Percentiles rank a stretch among this genome's conserved stretches.
Evolutionary conservation across 2,113 vertebrate species (phyloP).

Genomic region (Enhydra lutris): DNA sequence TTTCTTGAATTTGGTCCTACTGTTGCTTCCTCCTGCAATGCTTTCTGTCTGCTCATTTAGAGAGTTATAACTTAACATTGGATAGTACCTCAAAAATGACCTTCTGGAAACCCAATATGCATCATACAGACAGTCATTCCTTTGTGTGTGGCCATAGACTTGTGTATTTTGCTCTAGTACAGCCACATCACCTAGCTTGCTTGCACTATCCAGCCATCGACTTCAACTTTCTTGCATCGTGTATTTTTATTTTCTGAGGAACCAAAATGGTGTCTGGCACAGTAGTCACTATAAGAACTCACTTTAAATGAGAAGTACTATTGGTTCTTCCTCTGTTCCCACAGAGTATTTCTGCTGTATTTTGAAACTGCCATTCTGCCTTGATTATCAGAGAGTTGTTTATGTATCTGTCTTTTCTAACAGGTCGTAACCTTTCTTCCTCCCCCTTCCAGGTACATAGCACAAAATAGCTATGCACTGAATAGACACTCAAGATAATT

Average conservation of each 20-base stretch:
- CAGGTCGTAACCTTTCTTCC: not conserved
- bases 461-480: not conserved
- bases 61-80: not conserved
- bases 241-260: slow-evolving; percentile 35
- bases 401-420: not conserved
- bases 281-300: not conserved
- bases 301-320: not conserved
- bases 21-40: not conserved
- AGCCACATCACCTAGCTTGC: not conserved
- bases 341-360: not conserved
- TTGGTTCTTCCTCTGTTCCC: not conserved
- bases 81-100: not conserved
- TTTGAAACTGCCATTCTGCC: not conserved
- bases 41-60: not conserved
- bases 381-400: not conserved
- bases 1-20: not conserved
- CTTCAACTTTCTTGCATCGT: not conserved
- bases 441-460: not conserved
- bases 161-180: not conserved
- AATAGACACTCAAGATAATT: not conserved
- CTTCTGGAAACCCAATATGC: not conserved
- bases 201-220: not conserved
- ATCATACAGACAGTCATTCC: not conserved
- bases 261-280: not conserved
- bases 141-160: not conserved